phyloP scores from a whole-genome alignment of 2,113 vertebrate genomes.

The Campylorhamphus procurvoides region DNA sequence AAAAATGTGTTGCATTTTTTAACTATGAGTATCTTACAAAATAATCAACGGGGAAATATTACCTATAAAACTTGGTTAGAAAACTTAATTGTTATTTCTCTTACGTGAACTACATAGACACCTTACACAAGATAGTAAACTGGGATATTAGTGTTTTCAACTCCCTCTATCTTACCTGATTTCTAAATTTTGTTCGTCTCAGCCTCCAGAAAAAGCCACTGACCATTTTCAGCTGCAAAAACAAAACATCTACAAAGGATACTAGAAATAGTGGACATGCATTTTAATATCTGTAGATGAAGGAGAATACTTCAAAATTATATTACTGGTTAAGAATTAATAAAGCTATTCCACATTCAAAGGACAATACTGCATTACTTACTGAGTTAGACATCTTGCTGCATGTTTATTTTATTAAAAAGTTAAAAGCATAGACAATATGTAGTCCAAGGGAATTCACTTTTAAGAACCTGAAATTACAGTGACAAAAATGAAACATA shows the following conservation, averaged over 20 bases:
- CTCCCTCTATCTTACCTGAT: neutral
- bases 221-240: neutral
- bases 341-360: neutral
- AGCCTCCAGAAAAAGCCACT: neutral
- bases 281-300: neutral
- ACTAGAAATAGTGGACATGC: neutral
- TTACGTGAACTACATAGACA: neutral
- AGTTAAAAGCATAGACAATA: neutral
- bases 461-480: neutral
- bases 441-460: neutral
- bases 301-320: neutral
- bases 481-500: neutral
- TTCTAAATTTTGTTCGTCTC: neutral
- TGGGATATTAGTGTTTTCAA: neutral
- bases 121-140: neutral
- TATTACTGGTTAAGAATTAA: neutral
- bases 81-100: neutral
- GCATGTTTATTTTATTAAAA: neutral
- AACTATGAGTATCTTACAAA: neutral
- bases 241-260: neutral
- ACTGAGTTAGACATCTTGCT: neutral
- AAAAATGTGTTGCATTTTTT: neutral
- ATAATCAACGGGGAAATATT: neutral
- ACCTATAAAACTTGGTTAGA: neutral
- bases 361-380: neutral